These are phyloP conservation scores for Tinamus guttatus DNA, from an alignment of 2,113 vertebrate species.

Conservation along the genomic window DNA sequence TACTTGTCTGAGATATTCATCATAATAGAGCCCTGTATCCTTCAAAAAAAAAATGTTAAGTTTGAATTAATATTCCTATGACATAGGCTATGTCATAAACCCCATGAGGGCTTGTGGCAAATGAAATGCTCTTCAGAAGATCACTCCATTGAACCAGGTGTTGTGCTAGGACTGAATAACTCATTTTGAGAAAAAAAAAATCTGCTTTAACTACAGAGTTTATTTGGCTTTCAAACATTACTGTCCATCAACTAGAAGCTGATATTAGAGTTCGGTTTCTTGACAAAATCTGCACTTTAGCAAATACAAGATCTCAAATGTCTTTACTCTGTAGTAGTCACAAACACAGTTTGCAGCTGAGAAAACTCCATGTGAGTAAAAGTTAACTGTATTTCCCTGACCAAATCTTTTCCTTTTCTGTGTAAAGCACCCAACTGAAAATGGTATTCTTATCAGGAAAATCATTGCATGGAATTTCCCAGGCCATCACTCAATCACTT, in stretches of 20 bases:
- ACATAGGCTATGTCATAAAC: not conserved
- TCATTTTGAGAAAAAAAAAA: not conserved
- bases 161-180: not conserved
- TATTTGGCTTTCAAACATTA: not conserved
- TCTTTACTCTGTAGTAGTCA: not conserved
- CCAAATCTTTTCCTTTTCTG: not conserved
- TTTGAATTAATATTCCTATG: not conserved
- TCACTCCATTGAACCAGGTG: not conserved
- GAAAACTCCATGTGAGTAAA: not conserved
- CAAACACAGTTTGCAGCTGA: not conserved
- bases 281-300: not conserved
- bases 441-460: not conserved
- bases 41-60: slow-evolving; percentile 59
- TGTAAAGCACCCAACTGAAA: not conserved
- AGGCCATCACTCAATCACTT: not conserved
- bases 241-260: not conserved
- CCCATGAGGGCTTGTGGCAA: not conserved
- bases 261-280: not conserved
- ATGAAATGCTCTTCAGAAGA: not conserved
- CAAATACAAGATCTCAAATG: not conserved
- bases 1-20: slow-evolving; percentile 97
- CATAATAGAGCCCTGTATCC: slow-evolving; percentile 98
- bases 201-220: not conserved
- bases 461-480: not conserved
- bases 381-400: not conserved